Percentiles rank a stretch among this genome's conserved stretches.
These are phyloP conservation scores for Palythoa grandiflora DNA, from an alignment of 92 coral and sea anemone genomes.

Conservation along the genomic window DNA sequence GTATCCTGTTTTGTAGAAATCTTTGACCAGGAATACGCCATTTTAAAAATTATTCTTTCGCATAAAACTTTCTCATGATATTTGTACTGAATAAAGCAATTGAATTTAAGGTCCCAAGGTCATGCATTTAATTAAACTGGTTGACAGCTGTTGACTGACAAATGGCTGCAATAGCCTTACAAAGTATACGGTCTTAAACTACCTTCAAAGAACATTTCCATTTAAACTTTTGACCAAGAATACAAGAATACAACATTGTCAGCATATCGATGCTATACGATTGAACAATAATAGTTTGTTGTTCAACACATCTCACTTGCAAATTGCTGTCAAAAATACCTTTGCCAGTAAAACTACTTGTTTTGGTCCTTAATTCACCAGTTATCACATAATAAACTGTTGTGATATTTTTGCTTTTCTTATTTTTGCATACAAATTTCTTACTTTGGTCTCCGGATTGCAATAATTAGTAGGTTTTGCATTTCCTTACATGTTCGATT, in stretches of 20 bases:
- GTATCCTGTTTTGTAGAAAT: too few relatives aligned
- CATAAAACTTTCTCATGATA: not conserved
- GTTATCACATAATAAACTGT: not conserved
- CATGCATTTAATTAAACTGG: constrained; percentile 7
- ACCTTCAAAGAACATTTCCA: constrained; percentile 6
- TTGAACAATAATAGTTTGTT: constrained; percentile 1
- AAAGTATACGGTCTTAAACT: not conserved
- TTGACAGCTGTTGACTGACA: not conserved
- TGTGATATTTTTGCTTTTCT: not conserved
- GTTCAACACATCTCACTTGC: not conserved
- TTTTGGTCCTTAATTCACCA: not conserved
- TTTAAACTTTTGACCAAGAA: constrained; percentile 2
- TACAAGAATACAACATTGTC: constrained; percentile 23
- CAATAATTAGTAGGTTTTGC: too few relatives aligned
- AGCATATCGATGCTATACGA: not conserved
- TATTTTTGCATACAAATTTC: not conserved
- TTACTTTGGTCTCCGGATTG: too few relatives aligned
- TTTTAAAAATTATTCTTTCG: not conserved
- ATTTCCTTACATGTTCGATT: too few relatives aligned
- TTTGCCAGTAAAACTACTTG: not conserved
- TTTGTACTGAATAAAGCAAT: not conserved
- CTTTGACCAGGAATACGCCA: too few relatives aligned
- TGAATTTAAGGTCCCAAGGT: constrained; percentile 5
- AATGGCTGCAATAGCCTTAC: not conserved
- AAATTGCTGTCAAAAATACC: not conserved